Base-by-base conservation (phyloP, 2,797 vertebrate species). In the Yasuhikotakia modesta region DNA sequence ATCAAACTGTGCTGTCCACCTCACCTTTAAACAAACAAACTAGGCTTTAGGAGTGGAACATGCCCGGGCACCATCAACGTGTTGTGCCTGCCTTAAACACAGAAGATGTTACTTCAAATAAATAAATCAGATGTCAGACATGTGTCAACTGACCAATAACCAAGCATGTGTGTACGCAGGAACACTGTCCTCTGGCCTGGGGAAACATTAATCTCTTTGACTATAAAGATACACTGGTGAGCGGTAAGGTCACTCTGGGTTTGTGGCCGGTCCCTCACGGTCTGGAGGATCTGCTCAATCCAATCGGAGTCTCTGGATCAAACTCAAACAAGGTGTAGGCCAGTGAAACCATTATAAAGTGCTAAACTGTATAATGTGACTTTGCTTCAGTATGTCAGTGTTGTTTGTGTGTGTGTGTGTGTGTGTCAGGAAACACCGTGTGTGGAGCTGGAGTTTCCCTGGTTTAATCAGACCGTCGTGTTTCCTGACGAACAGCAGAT, bases 191-290 rank as follows among this genome's bases (percentile, higher is more conserved):
- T 0, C 73, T 90, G 52, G 90, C 89, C 7, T 90, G 88, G 90
- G 90, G 90, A 16, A 91, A 90, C 19, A 82, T 90, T 17, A 90
- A 91, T 75, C 84, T 91, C 50, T 91, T 89, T 60, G 88, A 91
- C 69, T 91, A 90, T 77, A 88, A 85, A 53, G 88, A 90, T 81
- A 88, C 84, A 0, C 82, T 91, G 84, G 89, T 90, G 46, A 83
- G 85, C 0, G 87, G 89, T 24, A 91, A 91, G 75, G 84, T 89
- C 82, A 85, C 89, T 0, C 74, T 91, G 72, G 87, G 90, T 63
- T 81, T 91, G 14, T 90, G 90, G 90, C 82, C 90, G 0, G 88
- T 91, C 16, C 89, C 90, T 24, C 90, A 91, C 0, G 89, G 90
- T 3, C 81, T 90, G 75, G 90, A 90, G 82, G 90, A 91, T 79